Evolutionary conservation across 2,888 invertebrate species (phyloP).

Genomic region (Phortica okadai): DNA sequence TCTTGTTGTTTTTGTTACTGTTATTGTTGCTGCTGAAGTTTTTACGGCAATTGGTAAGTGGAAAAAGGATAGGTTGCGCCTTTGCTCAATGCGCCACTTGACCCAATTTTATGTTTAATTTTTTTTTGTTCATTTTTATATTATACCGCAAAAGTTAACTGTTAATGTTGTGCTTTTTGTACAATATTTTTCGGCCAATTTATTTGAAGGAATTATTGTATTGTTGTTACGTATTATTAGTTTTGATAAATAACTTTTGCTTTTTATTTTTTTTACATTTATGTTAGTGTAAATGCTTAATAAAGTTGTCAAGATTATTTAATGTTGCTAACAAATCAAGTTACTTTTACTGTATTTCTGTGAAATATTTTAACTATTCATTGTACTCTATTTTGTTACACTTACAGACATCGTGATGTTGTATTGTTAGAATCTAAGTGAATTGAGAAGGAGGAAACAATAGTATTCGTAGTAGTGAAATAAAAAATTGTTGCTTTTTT

Average conservation of each 20-base stretch:
- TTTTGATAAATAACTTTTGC: no score
- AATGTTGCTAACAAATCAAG: not conserved
- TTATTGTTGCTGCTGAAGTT: not conserved
- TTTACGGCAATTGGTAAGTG: not conserved
- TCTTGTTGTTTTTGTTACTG: slow-evolving; percentile 1
- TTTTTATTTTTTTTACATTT: slow-evolving; percentile 17
- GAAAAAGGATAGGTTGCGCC: slow-evolving; percentile 3
- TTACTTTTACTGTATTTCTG: slow-evolving; percentile 31
- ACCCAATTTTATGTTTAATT: slow-evolving; percentile 53
- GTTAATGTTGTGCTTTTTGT: no score
- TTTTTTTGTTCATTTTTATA: not conserved
- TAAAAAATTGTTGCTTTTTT: slow-evolving; percentile 59
- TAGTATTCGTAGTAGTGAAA: not conserved
- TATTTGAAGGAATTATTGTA: no score
- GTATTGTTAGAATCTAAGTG: not conserved
- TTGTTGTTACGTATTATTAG: no score
- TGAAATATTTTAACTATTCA: slow-evolving; percentile 1
- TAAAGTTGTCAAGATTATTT: not conserved
- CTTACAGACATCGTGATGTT: not conserved
- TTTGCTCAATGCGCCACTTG: slow-evolving; percentile 51
- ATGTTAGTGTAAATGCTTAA: slow-evolving; percentile 3
- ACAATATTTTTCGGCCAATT: no score
- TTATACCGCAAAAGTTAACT: slow-evolving; percentile 6
- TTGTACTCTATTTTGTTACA: not conserved
- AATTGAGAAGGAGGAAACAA: not conserved